phyloP scores from a whole-genome alignment of 2,113 vertebrate genomes.

The Ariopsis seemanni region DNA sequence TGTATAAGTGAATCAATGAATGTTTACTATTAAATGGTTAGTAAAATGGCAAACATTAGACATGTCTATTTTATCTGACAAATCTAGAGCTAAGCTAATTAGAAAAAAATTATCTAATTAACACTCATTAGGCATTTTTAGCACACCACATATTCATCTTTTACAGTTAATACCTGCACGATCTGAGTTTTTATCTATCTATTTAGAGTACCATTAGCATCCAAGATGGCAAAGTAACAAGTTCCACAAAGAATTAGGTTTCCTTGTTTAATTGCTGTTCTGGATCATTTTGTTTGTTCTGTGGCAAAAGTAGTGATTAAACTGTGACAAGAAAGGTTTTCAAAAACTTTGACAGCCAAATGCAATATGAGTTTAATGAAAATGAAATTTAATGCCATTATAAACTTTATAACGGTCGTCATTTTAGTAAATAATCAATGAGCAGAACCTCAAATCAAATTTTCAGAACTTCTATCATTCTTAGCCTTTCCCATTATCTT shows the following conservation, averaged over 20 bases:
- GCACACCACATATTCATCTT: background rate
- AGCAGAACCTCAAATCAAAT: background rate
- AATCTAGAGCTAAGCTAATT: background rate
- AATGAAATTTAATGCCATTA: background rate
- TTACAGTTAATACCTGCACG: background rate
- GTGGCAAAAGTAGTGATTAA: background rate
- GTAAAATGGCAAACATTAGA: background rate
- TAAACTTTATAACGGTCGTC: background rate
- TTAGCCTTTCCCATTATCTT: background rate
- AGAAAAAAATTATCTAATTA: background rate
- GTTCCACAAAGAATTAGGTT: background rate
- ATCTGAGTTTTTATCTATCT: background rate
- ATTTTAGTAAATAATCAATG: background rate
- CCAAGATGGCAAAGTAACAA: background rate
- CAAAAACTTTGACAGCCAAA: background rate
- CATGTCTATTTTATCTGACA: background rate
- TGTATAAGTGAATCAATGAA: background rate
- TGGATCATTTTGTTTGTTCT: background rate
- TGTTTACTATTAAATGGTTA: background rate
- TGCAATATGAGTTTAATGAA: background rate
- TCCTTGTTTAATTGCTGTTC: background rate
- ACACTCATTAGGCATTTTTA: background rate
- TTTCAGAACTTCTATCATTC: background rate
- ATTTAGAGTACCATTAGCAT: background rate
- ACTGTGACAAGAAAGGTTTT: background rate